These are phyloP conservation scores for Poeciliopsis paucimaculata DNA, from an alignment of 2,797 vertebrate species.

Conservation along the genomic window DNA sequence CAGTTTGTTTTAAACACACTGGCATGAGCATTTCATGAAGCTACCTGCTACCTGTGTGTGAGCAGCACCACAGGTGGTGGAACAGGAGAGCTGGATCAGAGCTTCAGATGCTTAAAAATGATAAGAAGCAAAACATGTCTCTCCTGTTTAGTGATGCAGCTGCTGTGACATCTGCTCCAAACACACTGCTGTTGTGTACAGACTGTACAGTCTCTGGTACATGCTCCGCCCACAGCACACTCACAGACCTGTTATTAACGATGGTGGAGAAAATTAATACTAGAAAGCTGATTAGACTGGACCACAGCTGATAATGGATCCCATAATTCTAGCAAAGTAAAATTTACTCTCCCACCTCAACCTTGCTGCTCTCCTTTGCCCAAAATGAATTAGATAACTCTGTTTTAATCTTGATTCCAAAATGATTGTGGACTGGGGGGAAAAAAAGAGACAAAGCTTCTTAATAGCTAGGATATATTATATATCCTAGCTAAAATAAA, in stretches of 20 bases:
- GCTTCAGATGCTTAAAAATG: neutral
- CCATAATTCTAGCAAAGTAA: neutral
- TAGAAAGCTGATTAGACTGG: neutral
- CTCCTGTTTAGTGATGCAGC: neutral
- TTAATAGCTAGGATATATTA: neutral
- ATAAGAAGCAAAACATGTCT: neutral
- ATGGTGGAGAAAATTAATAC: slow-evolving; percentile 1
- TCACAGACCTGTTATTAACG: neutral
- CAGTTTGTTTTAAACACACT: neutral
- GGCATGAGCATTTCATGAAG: neutral
- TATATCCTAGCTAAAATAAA: neutral
- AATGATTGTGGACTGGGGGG: neutral
- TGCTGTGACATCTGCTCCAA: neutral
- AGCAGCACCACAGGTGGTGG: neutral
- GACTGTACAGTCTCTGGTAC: neutral
- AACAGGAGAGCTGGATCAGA: neutral
- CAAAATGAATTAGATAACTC: neutral
- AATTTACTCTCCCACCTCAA: neutral
- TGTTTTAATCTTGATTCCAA: neutral
- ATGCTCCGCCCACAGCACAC: neutral
- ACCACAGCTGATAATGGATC: neutral
- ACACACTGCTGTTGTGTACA: neutral
- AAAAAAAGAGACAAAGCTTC: neutral
- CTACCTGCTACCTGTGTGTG: neutral
- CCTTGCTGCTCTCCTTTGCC: neutral